Base-by-base conservation (phyloP, 2,113 vertebrate species). In the Melanerpes aurifrons region DNA sequence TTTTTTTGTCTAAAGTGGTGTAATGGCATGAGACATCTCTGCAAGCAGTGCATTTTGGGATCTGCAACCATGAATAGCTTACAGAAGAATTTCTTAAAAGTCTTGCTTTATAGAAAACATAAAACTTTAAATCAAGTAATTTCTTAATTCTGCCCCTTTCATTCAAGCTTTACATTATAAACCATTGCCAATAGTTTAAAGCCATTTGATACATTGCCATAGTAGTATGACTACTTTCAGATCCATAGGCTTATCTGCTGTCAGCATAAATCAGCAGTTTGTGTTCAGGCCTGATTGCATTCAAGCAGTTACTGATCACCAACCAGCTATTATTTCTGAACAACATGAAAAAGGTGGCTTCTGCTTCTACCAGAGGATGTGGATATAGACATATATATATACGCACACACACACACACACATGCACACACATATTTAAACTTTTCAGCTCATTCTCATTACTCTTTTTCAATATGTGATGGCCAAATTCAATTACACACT, bases 221-320 rank as follows among this genome's bases (percentile, higher is more conserved):
- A 26, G 73, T 4, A 69, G 70, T 53, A 43, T 47, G n/a, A 7
- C 3, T 47, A 15, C 57, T 43, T 28, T 12, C 61, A 54, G 64
- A 53, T 21, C 63, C 0, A 0, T 15, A 45, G 35, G 20, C 29
- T n/a, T 2, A 4, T 70, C 43, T 53, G 48, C 83, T 53, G 43
- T 12, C 45, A n/a, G 53, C 0, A 0, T 31, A 62, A 56, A 22
- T 43, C 61, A 15, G 10, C 6, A 1, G 2, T 45, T 64, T 21
- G 6, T 72, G 28, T 58, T 71, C 32, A 16, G 32, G n/a, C 5
- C 35, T 82, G 72, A 16, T 43, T 37, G 16, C 0, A 0, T 47
- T 71, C 50, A 40, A 58, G 32, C 12, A 67, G 20, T 19, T 0
- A 0, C 64, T 48, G 25, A 9, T 62, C 35, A 47, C 64, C 35